Evolutionary conservation across 2,797 vertebrate species (phyloP).

Genomic region (Neopelma chrysocephalum): DNA sequence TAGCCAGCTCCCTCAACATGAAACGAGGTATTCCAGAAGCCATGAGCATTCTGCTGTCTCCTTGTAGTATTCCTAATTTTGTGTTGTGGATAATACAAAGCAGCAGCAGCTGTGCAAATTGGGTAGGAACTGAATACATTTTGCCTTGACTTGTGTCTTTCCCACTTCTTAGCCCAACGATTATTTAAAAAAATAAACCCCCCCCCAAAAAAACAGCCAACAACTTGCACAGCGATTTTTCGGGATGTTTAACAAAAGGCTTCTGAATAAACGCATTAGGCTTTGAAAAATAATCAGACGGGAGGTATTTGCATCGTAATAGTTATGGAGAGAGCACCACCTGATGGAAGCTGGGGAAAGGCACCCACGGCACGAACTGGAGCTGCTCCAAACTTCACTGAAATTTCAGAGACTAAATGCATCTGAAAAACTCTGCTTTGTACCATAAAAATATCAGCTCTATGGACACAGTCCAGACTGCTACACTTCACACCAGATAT

Average conservation of each 20-base stretch:
- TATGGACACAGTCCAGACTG: background rate
- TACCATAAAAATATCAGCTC: background rate
- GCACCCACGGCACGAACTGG: background rate
- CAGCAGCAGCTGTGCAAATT: background rate
- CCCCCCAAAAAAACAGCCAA: constrained; percentile 19
- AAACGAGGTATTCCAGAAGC: background rate
- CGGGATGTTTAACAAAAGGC: constrained; percentile 71
- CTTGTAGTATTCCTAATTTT: background rate
- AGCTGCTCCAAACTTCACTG: background rate
- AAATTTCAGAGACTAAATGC: background rate
- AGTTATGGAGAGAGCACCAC: constrained; percentile 78
- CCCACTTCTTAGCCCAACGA: background rate
- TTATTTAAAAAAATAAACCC: constrained; percentile 12
- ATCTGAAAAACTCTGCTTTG: background rate
- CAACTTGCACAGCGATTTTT: constrained; percentile 41
- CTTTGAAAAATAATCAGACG: constrained; percentile 56
- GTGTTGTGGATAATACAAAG: fast-evolving
- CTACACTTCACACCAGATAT: background rate
- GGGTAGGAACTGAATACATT: background rate
- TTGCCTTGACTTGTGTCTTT: background rate
- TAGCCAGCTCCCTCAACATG: background rate
- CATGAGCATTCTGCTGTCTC: background rate
- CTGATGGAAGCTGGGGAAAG: constrained; percentile 52
- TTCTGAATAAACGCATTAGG: constrained; percentile 69
- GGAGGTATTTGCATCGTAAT: constrained; percentile 63